Percentiles rank a stretch among this genome's conserved stretches.
Evolutionary conservation across 2,888 invertebrate species (phyloP).

Genomic region (Drosophila merina): DNA sequence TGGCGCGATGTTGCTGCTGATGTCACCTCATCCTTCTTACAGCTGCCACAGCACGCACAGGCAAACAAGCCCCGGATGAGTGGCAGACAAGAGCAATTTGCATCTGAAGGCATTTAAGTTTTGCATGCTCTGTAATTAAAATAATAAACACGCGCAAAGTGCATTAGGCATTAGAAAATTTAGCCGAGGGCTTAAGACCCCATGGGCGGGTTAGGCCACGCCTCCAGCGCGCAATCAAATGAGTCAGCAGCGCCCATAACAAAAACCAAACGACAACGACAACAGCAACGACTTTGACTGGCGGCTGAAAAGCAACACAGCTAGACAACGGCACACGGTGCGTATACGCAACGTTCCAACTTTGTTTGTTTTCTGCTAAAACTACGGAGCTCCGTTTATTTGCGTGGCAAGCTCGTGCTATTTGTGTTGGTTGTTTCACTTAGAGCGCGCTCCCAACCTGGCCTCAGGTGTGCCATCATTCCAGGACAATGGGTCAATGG

Average conservation of each 20-base stretch:
- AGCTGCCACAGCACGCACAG: slow-evolving; percentile 46
- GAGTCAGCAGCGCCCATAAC: slow-evolving; percentile 1
- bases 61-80: slow-evolving; percentile 26
- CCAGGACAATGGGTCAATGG: slow-evolving; percentile 14
- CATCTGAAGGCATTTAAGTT: slow-evolving; percentile 64
- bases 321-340: slow-evolving; percentile 61
- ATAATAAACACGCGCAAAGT: slow-evolving; percentile 79
- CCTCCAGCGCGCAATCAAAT: slow-evolving; percentile 10
- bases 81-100: slow-evolving; percentile 58
- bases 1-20: background rate
- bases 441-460: slow-evolving; percentile 63
- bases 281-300: slow-evolving; percentile 24
- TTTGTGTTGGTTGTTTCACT: slow-evolving; percentile 77
- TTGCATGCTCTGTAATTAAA: slow-evolving; percentile 68
- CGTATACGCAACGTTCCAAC: slow-evolving; percentile 71
- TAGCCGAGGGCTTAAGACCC: slow-evolving; percentile 47
- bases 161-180: slow-evolving; percentile 76
- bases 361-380: slow-evolving; percentile 60
- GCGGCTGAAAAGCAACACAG: slow-evolving; percentile 40
- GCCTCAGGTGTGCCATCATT: slow-evolving; percentile 54
- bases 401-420: slow-evolving; percentile 58
- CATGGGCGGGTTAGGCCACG: background rate
- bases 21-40: slow-evolving; percentile 36
- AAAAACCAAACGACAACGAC: slow-evolving; percentile 12
- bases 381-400: slow-evolving; percentile 38